phyloP scores from a whole-genome alignment of 1,140 invertebrate species.

The Aphelinus atriplicis region DNA sequence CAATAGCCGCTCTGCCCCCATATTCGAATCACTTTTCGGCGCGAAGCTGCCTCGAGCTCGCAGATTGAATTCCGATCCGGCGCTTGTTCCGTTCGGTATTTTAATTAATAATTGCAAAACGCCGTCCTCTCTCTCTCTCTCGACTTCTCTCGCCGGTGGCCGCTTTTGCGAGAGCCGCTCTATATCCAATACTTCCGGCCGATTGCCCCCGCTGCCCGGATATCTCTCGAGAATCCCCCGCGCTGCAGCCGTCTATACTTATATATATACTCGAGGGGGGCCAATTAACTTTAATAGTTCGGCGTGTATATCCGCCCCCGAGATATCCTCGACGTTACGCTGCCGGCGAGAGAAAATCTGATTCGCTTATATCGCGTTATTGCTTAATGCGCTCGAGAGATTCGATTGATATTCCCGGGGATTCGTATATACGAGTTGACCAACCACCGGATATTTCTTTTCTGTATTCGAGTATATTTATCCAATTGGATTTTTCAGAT shows the following conservation, averaged over 20 bases:
- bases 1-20: too few species aligned
- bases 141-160: neutral
- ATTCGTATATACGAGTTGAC: too few species aligned
- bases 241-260: neutral
- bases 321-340: too few species aligned
- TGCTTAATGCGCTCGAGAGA: too few species aligned
- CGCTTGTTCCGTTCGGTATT: conserved; percentile 3
- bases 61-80: conserved; percentile 24
- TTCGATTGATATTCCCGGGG: too few species aligned
- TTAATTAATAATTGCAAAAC: conserved; percentile 30
- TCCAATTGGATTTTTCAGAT: too few species aligned
- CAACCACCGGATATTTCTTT: too few species aligned
- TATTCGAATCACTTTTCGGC: conserved; percentile 25
- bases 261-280: neutral
- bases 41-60: neutral
- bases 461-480: too few species aligned
- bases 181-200: conserved; percentile 23
- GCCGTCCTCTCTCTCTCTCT: neutral
- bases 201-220: neutral
- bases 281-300: conserved; percentile 22
- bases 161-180: too few species aligned
- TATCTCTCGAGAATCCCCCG: neutral
- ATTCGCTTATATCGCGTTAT: too few species aligned
- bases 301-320: too few species aligned
- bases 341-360: too few species aligned